phyloP scores from a whole-genome alignment of 2,888 invertebrate genomes.

The Ethmia dodecea region DNA sequence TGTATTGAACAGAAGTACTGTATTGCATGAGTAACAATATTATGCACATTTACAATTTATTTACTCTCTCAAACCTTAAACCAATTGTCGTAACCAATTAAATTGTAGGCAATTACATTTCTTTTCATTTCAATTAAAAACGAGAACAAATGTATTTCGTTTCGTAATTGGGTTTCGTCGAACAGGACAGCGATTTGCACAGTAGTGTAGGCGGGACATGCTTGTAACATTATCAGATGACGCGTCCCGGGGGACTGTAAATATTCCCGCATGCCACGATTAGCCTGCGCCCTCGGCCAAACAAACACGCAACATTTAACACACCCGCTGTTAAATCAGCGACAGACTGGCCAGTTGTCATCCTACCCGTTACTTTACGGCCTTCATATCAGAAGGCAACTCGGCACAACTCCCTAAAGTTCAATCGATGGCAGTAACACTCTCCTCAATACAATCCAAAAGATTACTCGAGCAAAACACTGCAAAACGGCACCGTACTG shows the following conservation, averaged over 20 bases:
- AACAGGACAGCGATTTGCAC: constrained; percentile 34
- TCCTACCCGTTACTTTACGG: too few relatives aligned
- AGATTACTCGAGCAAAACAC: constrained; percentile 18
- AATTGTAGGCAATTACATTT: too few relatives aligned
- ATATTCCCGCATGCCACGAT: constrained; percentile 50
- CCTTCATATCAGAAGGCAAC: constrained; percentile 4
- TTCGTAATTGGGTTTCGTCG: constrained; percentile 14
- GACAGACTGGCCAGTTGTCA: too few relatives aligned
- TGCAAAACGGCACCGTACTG: constrained; percentile 13
- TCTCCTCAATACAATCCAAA: constrained; percentile 9
- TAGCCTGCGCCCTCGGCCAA: constrained; percentile 38
- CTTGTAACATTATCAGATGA: constrained; percentile 49
- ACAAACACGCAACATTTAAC: constrained; percentile 21
- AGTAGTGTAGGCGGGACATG: constrained; percentile 31
- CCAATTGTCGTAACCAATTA: too few relatives aligned
- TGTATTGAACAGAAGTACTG: too few relatives aligned
- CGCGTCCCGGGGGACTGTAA: constrained; percentile 54
- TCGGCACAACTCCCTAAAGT: constrained; percentile 10
- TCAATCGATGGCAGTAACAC: neutral
- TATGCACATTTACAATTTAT: too few relatives aligned
- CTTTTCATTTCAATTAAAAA: too few relatives aligned
- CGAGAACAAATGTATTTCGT: neutral
- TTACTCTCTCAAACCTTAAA: too few relatives aligned
- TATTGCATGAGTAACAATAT: too few relatives aligned
- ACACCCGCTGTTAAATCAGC: neutral